Evolutionary conservation across 2,797 vertebrate genomes (phyloP), one percentile per base, ranked within the genome.

Genomic region (Sebastolobus alascanus): DNA sequence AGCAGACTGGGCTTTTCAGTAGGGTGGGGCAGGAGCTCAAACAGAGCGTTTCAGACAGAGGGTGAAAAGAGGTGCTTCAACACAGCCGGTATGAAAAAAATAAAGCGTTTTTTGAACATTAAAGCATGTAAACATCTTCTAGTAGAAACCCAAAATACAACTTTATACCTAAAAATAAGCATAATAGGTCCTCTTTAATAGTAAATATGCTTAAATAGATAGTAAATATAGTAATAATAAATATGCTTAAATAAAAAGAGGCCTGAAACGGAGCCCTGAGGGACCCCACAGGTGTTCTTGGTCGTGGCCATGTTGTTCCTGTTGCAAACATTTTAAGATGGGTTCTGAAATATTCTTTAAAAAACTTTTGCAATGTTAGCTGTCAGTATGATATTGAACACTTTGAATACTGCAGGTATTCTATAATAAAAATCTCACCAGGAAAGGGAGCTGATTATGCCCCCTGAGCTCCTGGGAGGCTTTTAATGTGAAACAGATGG

Each of bases 401-500:
- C 14, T 38, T 67, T 56, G 18, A 46, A 46, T 46, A 46, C 4
- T 50, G 35, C 8, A 25, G 37, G 20, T 65, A 29, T 46, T 58
- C 67, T 10, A 18, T 50, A 7, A 31, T 35, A 63, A 46, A 50
- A 68, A 37, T 25, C 18, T 25, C 9, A 29, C 29, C 16, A 37
- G 31, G n/a, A 3, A 40, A 8, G 46, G 10, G n/a, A 63, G 73
- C 20, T 56, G 68, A 73, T 59, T 54, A 55, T 74, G 14, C 27
- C 35, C 33, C 8, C 18, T 59, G 22, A 68, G 27, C 29, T 79
- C 52, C 35, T 52, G n/a, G 35, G 27, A 70, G 14, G 56, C 22
- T 72, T 84, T 79, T 65, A 63, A 68, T 33, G 27, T 37, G 25
- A 38, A 77, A 46, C 68, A 66, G 67, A 72, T 37, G n/a, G 50